phyloP scores from a whole-genome alignment of 2,888 invertebrate species.

The Campoplex capitator region DNA sequence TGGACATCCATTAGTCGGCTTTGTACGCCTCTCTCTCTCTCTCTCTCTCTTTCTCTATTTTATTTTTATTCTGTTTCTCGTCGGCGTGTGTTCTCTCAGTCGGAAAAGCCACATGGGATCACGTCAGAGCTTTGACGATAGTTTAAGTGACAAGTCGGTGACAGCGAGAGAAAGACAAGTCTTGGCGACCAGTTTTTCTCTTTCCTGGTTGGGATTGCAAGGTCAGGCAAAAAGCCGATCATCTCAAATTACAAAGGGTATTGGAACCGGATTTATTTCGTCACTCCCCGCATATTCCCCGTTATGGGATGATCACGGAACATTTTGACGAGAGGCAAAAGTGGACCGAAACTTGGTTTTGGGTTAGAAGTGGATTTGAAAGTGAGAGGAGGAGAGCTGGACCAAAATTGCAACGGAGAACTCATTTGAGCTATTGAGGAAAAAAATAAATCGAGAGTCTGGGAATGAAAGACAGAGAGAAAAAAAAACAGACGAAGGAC shows the following conservation, averaged over 20 bases:
- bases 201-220: slow-evolving; percentile 36
- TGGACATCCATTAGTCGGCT: slow-evolving; percentile 84
- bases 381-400: background rate
- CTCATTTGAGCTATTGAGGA: no score
- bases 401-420: background rate
- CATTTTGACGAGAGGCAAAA: background rate
- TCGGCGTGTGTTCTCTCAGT: slow-evolving; percentile 29
- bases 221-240: slow-evolving; percentile 81
- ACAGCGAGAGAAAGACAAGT: slow-evolving; percentile 26
- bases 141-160: slow-evolving; percentile 60
- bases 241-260: slow-evolving; percentile 85
- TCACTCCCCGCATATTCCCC: slow-evolving; percentile 66
- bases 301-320: slow-evolving; percentile 21
- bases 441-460: background rate
- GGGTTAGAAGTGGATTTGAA: background rate
- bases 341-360: background rate
- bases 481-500: background rate
- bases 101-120: slow-evolving; percentile 58
- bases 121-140: slow-evolving; percentile 59
- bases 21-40: slow-evolving; percentile 74
- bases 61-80: slow-evolving; percentile 15
- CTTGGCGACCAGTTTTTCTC: slow-evolving; percentile 22
- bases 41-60: slow-evolving; percentile 9
- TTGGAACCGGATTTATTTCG: slow-evolving; percentile 83
- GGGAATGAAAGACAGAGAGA: background rate